These are phyloP conservation scores for Rhincodon typus DNA, from an alignment of 2,797 vertebrate species.

Conservation along the genomic window DNA sequence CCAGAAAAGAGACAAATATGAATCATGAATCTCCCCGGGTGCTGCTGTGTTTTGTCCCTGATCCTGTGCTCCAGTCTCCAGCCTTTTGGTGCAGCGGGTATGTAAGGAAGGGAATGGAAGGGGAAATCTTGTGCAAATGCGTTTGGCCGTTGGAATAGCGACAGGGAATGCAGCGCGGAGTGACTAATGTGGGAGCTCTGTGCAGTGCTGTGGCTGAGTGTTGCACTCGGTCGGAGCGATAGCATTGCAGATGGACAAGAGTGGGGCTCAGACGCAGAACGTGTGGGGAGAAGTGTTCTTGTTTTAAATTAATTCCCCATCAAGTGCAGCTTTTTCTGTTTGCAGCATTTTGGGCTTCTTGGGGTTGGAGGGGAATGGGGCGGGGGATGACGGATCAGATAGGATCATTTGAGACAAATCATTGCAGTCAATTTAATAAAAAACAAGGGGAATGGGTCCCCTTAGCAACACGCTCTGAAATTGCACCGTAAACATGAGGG, in stretches of 20 bases:
- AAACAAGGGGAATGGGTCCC: neutral
- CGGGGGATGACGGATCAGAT: no score
- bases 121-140: neutral
- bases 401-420: neutral
- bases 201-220: neutral
- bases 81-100: constrained; percentile 56
- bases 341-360: neutral
- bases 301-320: neutral
- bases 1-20: constrained; percentile 59
- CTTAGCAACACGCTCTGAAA: neutral
- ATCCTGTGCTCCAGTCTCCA: constrained; percentile 59
- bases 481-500: neutral
- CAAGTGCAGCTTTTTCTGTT: neutral
- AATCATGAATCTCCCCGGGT: constrained; percentile 72
- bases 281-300: neutral
- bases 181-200: constrained; percentile 37
- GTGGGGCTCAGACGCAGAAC: neutral
- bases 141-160: constrained; percentile 35
- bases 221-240: neutral
- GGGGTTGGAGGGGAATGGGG: no score
- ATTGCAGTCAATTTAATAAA: neutral
- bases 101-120: constrained; percentile 22
- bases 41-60: constrained; percentile 67
- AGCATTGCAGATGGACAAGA: neutral
- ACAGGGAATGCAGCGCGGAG: constrained; percentile 33